A percentile compares a stretch with the other conserved stretches of the same genome.
These are phyloP conservation scores for Elanus axillaris DNA, from an alignment of 2,113 vertebrate genomes.

Conservation along the genomic window DNA sequence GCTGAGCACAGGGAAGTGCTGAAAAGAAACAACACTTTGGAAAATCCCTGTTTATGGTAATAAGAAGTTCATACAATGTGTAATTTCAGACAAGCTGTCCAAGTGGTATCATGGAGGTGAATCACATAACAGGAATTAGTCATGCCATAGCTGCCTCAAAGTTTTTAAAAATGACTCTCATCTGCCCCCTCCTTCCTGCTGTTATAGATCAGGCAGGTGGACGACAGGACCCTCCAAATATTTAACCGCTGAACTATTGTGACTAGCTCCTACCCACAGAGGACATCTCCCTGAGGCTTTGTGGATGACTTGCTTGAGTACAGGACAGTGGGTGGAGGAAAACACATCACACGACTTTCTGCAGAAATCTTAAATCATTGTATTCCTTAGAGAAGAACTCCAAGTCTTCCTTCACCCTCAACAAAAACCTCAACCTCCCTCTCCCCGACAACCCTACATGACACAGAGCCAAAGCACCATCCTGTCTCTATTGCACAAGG, in stretches of 20 bases:
- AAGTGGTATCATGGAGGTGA: not conserved
- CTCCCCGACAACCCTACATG: not conserved
- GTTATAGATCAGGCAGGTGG: not conserved
- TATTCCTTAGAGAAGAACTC: not conserved
- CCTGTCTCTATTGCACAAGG: not conserved
- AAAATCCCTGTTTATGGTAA: constrained; percentile 26
- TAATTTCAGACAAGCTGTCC: not conserved
- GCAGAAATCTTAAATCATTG: not conserved
- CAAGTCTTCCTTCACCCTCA: not conserved
- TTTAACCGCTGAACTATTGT: not conserved
- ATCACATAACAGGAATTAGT: constrained; percentile 40
- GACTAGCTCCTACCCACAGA: not conserved
- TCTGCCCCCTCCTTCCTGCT: not conserved
- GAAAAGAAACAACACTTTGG: not conserved
- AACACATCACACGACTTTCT: not conserved
- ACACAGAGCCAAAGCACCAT: not conserved
- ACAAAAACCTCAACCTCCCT: not conserved
- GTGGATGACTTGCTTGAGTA: not conserved
- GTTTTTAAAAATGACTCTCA: not conserved
- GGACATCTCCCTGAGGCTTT: not conserved
- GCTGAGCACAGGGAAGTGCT: not conserved
- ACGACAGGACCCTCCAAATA: not conserved
- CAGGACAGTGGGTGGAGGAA: not conserved
- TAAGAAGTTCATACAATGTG: not conserved
- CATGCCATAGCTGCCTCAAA: not conserved